A percentile compares a stretch with the other conserved stretches of the same genome.
Conservation (phyloP, 2,797 vertebrate species). For the Sebastes itinus region DNA sequence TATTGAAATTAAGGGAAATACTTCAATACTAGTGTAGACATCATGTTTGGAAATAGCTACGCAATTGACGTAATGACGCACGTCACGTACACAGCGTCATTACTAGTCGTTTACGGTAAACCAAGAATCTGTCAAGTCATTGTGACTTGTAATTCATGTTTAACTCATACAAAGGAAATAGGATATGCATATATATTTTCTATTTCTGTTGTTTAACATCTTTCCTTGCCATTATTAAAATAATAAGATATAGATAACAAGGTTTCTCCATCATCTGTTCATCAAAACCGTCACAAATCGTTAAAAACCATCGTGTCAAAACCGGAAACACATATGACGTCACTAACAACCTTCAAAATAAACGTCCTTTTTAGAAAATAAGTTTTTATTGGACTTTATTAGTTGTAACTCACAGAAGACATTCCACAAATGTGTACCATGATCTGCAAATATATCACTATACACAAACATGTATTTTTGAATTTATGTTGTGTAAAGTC, state of each 20-base stretch:
- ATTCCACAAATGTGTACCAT: no score
- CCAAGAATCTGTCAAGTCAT: slow-evolving; percentile 70
- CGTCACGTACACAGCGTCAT: background rate
- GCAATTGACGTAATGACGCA: background rate
- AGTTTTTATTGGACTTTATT: no score
- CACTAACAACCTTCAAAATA: slow-evolving; percentile 20
- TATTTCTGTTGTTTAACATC: no score
- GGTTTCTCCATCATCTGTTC: background rate
- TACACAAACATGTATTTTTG: no score
- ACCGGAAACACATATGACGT: background rate
- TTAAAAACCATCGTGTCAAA: background rate
- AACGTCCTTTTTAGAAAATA: background rate
- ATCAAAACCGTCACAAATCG: background rate
- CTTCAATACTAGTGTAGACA: background rate
- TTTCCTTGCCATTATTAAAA: background rate
- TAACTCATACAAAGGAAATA: no score
- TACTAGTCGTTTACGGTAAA: slow-evolving; percentile 52
- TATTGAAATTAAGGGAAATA: no score
- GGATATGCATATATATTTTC: no score
- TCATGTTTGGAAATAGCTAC: background rate
- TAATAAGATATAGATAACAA: background rate
- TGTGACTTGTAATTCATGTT: slow-evolving; percentile 41
- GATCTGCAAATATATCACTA: no score
- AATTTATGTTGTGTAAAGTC: no score
- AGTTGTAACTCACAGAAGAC: no score